A percentile compares a stretch with the other conserved stretches of the same genome.
Evolutionary conservation across 2,113 vertebrate species (phyloP).

Genomic region (Chaetura pelagica): DNA sequence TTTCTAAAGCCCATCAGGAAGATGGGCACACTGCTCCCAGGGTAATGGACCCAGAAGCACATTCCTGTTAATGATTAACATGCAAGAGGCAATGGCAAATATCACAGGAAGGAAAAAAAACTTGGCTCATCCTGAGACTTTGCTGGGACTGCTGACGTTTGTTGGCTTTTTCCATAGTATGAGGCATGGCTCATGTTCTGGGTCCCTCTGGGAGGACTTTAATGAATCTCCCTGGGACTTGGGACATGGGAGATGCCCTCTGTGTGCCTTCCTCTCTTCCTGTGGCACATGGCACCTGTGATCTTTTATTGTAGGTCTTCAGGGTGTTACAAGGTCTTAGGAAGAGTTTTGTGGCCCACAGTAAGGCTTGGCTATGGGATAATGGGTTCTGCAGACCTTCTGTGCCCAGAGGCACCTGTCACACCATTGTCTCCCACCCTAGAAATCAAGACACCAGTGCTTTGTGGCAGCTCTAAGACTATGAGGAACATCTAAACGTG

Average conservation of each 20-base stretch:
- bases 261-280: background rate
- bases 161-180: background rate
- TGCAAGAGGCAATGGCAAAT: background rate
- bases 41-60: background rate
- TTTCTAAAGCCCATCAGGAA: background rate
- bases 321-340: background rate
- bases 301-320: background rate
- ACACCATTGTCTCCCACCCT: background rate
- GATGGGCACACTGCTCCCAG: background rate
- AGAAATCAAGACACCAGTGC: background rate
- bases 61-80: conserved; percentile 14
- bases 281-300: background rate
- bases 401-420: background rate
- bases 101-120: background rate
- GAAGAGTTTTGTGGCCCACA: background rate
- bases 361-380: background rate
- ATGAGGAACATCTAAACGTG: background rate
- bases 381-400: background rate
- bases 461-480: background rate
- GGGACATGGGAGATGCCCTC: background rate
- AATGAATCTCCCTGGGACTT: background rate
- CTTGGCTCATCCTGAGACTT: background rate
- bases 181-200: background rate
- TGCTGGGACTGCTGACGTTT: background rate
- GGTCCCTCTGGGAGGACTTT: background rate